Evolutionary conservation across 2,113 vertebrate genomes (phyloP), one percentile per base, ranked within the genome.

Genomic region (Myanophis thanlyinensis): DNA sequence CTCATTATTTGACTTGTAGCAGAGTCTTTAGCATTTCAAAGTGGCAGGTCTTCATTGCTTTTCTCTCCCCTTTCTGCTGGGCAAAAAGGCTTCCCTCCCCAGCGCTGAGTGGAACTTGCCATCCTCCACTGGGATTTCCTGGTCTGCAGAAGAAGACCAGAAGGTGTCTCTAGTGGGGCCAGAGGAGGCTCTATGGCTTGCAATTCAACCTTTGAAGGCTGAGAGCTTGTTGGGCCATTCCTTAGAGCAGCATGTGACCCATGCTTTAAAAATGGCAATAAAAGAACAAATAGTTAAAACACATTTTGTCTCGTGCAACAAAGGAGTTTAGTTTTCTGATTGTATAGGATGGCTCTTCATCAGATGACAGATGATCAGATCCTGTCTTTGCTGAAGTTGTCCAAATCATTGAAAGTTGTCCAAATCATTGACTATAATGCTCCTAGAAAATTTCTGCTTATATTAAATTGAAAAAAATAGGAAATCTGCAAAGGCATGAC

Each of bases 41-140:
- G 1, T 88, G 54, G 7, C 56, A 40, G 92, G 27, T 0, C 56
- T 84, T 46, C 9, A 89, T 73, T 67, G 90, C 35, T 87, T 51
- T 91, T 87, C 25, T 0, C 87, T 93, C 10, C 10, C 25, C 56
- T 35, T 93, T 93, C n/a, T 22, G 88, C 44, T 48, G 89, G 0
- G n/a, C 93, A 96, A 95, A 95, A 96, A 94, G 23, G 23, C 54
- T 95, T 96, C 95, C 92, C 94, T 96, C 95, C 92, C 94, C 96
- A 85, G 52, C 25, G 91, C 92, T 52, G 92, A 94, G 44, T 92
- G 91, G 95, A n/a, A 89, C 91, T 94, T 94, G 10, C 95, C 95
- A 89, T 92, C 94, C 92, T 95, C 93, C 94, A 89, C 96, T 49
- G 95, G 93, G 94, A 92, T 8, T n/a, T n/a, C 15, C 12, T 27